Evolutionary conservation across 2,113 vertebrate species (phyloP), one percentile per base, ranked within the genome.

Genomic region (Megaleporinus macrocephalus): DNA sequence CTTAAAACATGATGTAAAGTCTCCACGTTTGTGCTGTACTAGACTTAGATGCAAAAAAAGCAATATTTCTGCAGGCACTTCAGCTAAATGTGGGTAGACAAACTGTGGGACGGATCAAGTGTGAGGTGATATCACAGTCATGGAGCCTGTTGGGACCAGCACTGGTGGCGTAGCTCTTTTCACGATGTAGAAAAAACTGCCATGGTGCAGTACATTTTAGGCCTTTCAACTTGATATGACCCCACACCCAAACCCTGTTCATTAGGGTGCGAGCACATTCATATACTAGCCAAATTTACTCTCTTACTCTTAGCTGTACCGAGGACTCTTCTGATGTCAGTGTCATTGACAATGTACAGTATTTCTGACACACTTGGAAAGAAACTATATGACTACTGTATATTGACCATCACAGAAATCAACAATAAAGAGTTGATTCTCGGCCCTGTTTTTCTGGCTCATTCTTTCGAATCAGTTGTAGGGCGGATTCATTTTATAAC

Each of bases 291-390:
- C 76, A 77, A 66, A 79, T 57, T 53, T 57, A 73, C 41, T 44
- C 70, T 66, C 73, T 87, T 83, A 83, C 70, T 66, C 73, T 87
- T 83, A 83, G 73, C 83, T 83, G 68, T 80, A 74, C 77, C 41
- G 71, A 80, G 70, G 83, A 83, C 78, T 83, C 75, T 75, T 83
- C 80, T 77, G 74, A 72, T 65, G 86, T 86, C 76, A 85, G 63
- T 87, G 86, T 87, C 83, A 85, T 87, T 78, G 86, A 83, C 85
- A 87, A 85, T 87, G 86, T 87, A 85, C 86, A 87, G 86, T 85
- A 87, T 87, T 87, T 83, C 83, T 76, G 62, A 86, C 77, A 80
- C 78, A 81, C 81, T 86, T 86, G 81, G 78, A 41, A 69, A 81
- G 53, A 73, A 22, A 65, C 69, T 86, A 76, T 81, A 75, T 79